Conservation (phyloP, 2,888 invertebrate species). For the Lomographa bimaculata region DNA sequence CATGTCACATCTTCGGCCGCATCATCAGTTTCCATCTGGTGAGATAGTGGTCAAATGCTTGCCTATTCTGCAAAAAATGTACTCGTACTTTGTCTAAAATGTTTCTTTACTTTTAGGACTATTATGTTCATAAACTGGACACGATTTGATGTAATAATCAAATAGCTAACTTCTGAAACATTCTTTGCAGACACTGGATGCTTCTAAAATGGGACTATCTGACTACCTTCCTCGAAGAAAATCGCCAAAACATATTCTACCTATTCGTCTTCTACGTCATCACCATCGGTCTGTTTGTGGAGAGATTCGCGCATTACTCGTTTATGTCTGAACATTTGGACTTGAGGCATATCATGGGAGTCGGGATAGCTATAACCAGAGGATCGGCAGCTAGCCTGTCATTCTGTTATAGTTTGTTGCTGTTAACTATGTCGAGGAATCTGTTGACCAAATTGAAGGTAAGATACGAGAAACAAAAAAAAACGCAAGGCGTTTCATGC, state of each 20-base stretch:
- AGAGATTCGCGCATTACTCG: constrained; percentile 97
- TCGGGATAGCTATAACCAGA: constrained; percentile 96
- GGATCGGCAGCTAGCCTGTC: constrained; percentile 97
- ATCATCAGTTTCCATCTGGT: no score
- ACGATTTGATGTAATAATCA: no score
- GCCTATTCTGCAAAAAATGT: no score
- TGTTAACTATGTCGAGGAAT: constrained; percentile 96
- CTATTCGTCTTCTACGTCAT: constrained; percentile 97
- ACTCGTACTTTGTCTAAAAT: no score
- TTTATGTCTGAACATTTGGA: constrained; percentile 98
- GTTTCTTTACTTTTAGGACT: no score
- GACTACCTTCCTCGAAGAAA: constrained; percentile 96
- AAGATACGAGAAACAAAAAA: no score
- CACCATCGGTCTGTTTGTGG: constrained; percentile 96
- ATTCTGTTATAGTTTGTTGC: constrained; percentile 95
- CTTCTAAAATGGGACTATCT: constrained; percentile 92
- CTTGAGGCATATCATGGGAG: constrained; percentile 97
- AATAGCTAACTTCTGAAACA: not conserved
- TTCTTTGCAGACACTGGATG: constrained; percentile 84
- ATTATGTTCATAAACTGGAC: no score
- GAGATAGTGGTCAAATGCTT: no score
- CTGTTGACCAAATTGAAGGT: constrained; percentile 94
- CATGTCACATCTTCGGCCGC: no score
- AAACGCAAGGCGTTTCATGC: no score
- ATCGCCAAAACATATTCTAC: constrained; percentile 97